Base-by-base conservation (phyloP, 2,888 invertebrate genomes). In the Halictus ligatus region DNA sequence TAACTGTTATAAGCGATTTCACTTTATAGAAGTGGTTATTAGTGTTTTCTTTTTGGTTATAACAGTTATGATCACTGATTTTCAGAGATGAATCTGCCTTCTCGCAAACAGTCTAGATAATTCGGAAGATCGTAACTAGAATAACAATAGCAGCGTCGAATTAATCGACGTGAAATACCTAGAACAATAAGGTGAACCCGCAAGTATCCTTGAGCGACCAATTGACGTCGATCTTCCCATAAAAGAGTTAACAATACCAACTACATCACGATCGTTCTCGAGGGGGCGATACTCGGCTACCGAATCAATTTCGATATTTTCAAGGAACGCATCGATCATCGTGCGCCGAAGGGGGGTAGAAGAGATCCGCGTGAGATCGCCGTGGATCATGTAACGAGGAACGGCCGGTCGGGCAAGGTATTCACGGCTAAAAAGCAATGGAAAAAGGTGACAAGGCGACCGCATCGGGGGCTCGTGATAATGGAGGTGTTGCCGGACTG, bases 391-490 rank as follows among this genome's bases (percentile, higher is more conserved):
- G 77, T 78, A 78, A 78, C 77, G 77, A 78, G 69, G 77, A 69
- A 48, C 67, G n/a, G n/a, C 35, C 29, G 8, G 15, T 8, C 48
- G 50, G n/a, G 48, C 35, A 46, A 13, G 77, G 69, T 78, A 78
- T 40, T 35, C 64, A 40, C 40, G 69, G 69, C 40, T 21, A 48
- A 78, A 81, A 76, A 80, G 78, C 73, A 72, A 43, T 13, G 46
- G 69, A 87, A 85, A 82, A 79, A 83, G 83, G 80, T 83, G 89
- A 75, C 77, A 77, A 75, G 83, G 73, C 50, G 80, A 84, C 76
- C 84, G 81, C 75, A 84, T 74, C 76, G 75, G 60, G 67, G 29
- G 54, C 69, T 74, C 67, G 78, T 75, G 82, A 85, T 81, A 84
- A 85, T 77, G 79, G 73, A 72, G 75, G 69, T 79, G 85, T 85